phyloP scores from a whole-genome alignment of 2,797 vertebrate genomes.

The Sebastes goodei region DNA sequence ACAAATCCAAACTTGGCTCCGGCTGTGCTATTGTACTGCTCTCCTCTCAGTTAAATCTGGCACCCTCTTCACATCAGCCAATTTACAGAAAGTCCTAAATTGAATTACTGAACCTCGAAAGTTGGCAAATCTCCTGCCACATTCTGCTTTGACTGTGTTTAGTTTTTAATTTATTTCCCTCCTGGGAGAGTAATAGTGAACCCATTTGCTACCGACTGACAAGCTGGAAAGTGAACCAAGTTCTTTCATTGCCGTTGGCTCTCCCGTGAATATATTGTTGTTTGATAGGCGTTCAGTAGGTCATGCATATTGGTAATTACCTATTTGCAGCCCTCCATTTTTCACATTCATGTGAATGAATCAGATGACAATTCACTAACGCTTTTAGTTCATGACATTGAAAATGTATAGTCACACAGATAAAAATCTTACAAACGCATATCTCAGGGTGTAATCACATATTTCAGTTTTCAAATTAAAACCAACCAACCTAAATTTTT shows the following conservation, averaged over 20 bases:
- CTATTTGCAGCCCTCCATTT: slow-evolving; percentile 15
- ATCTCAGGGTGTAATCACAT: background rate
- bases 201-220: slow-evolving; percentile 45
- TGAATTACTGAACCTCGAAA: slow-evolving; percentile 63
- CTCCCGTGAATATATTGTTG: slow-evolving; percentile 32
- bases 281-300: slow-evolving; percentile 51
- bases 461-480: background rate
- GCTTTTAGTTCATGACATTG: background rate
- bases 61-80: slow-evolving; percentile 60
- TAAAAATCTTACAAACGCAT: background rate
- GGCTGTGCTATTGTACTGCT: slow-evolving; percentile 48
- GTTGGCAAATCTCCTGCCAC: slow-evolving; percentile 61
- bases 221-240: slow-evolving; percentile 46
- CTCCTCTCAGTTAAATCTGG: slow-evolving; percentile 60
- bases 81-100: slow-evolving; percentile 69
- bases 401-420: background rate
- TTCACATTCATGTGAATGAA: background rate
- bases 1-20: slow-evolving; percentile 67
- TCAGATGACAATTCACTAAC: background rate
- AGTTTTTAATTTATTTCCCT: slow-evolving; percentile 58
- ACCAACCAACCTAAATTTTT: too few species aligned
- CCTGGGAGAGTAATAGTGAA: slow-evolving; percentile 41
- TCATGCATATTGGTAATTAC: slow-evolving; percentile 41
- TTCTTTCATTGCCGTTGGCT: slow-evolving; percentile 39
- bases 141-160: slow-evolving; percentile 57